Evolutionary conservation across 2,888 invertebrate species (phyloP).

Genomic region (Fragum whitleyi): DNA sequence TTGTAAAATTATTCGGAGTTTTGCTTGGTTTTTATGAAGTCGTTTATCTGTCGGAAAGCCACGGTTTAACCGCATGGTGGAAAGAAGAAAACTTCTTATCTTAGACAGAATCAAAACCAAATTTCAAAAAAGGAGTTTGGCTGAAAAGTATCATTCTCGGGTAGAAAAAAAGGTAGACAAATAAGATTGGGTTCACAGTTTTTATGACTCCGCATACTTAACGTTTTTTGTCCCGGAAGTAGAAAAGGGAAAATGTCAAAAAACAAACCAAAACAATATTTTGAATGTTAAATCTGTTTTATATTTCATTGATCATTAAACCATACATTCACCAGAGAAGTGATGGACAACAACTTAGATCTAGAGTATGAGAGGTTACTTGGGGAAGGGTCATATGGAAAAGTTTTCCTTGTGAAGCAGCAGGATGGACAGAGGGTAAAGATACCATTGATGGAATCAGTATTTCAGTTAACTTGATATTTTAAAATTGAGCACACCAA

Average conservation of each 20-base stretch:
- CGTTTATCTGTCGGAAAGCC: no score
- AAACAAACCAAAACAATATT: slow-evolving; percentile 14
- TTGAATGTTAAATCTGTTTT: neutral
- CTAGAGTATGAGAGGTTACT: slow-evolving; percentile 58
- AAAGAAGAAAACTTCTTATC: no score
- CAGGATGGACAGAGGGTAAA: slow-evolving; percentile 60
- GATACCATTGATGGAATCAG: no score
- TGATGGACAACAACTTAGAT: slow-evolving; percentile 53
- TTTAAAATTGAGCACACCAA: neutral
- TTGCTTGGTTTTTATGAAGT: no score
- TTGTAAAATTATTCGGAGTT: no score
- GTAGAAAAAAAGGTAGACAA: no score
- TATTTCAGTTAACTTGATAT: neutral
- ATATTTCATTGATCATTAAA: neutral
- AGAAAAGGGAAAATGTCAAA: neutral
- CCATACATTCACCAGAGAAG: neutral
- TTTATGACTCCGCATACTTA: neutral
- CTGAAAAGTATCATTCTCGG: no score
- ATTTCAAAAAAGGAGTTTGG: no score
- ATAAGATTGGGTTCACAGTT: no score
- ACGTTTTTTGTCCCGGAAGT: slow-evolving; percentile 9
- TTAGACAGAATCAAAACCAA: no score
- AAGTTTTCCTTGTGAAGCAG: slow-evolving; percentile 62
- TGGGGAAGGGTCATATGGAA: slow-evolving; percentile 64
- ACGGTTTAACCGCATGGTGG: no score